phyloP scores from a whole-genome alignment of 2,113 vertebrate genomes.

The Cygnus buccinator region DNA sequence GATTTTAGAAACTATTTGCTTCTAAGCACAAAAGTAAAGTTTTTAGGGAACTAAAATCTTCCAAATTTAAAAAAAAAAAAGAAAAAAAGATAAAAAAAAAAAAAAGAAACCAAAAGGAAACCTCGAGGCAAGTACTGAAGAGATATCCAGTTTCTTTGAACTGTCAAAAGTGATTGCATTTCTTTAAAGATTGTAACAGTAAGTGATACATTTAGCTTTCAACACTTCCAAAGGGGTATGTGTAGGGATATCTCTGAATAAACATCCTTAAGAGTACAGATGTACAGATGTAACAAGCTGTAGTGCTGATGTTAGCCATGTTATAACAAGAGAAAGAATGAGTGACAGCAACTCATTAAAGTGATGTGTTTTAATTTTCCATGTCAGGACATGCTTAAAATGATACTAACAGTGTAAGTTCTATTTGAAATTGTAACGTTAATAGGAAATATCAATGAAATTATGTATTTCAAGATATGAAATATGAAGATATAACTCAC shows the following conservation, averaged over 20 bases:
- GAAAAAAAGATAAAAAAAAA: too few species aligned
- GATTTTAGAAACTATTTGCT: background rate
- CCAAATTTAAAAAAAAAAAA: background rate
- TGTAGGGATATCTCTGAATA: background rate
- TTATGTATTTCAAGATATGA: background rate
- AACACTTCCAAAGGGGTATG: background rate
- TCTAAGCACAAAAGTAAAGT: background rate
- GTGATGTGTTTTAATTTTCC: background rate
- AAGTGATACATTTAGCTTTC: background rate
- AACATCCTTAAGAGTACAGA: background rate
- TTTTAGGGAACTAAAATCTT: background rate
- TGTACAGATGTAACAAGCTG: background rate
- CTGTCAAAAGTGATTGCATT: background rate
- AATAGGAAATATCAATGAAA: background rate
- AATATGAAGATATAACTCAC: background rate
- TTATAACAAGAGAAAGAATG: background rate
- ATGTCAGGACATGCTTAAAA: conserved; percentile 3
- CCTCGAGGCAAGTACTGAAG: background rate
- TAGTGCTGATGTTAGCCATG: background rate
- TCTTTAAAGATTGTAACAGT: background rate
- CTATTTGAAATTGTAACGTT: background rate
- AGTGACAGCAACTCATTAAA: background rate
- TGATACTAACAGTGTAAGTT: background rate
- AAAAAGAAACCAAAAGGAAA: background rate
- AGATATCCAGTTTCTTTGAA: background rate